Evolutionary conservation across 2,113 vertebrate genomes (phyloP).

Genomic region (Chinchilla lanigera): DNA sequence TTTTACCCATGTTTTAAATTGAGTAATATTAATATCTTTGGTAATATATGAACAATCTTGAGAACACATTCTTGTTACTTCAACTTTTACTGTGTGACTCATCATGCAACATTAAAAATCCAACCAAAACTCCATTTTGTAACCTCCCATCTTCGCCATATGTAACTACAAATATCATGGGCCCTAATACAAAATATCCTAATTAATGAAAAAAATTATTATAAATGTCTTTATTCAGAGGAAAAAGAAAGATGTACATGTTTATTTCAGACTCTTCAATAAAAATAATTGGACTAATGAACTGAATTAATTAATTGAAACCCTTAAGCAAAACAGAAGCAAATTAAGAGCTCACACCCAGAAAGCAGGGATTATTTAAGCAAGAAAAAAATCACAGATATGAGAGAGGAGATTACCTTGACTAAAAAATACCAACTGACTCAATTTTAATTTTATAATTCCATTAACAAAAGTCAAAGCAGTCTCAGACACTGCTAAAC

Average conservation of each 20-base stretch:
- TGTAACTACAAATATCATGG: not conserved
- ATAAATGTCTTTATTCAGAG: not conserved
- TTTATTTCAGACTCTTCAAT: not conserved
- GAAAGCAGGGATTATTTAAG: not conserved
- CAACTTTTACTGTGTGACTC: not conserved
- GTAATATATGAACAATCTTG: not conserved
- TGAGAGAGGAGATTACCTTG: not conserved
- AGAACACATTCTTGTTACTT: not conserved
- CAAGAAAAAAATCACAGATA: not conserved
- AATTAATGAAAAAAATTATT: constrained; percentile 27
- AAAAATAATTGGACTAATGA: not conserved
- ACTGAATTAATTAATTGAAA: constrained; percentile 44
- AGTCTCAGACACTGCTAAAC: not conserved
- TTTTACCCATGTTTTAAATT: not conserved
- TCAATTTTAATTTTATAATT: not conserved
- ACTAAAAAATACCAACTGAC: not conserved
- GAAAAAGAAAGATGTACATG: not conserved
- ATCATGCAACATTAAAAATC: not conserved
- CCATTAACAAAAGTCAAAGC: constrained; percentile 21
- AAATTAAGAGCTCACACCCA: not conserved
- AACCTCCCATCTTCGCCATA: not conserved
- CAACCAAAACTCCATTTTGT: not conserved
- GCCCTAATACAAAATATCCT: not conserved
- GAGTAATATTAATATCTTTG: not conserved
- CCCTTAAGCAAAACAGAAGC: not conserved